Percentiles rank a stretch among this genome's conserved stretches.
These are phyloP conservation scores for Deilephila elpenor DNA, from an alignment of 2,888 invertebrate genomes.

Conservation along the genomic window DNA sequence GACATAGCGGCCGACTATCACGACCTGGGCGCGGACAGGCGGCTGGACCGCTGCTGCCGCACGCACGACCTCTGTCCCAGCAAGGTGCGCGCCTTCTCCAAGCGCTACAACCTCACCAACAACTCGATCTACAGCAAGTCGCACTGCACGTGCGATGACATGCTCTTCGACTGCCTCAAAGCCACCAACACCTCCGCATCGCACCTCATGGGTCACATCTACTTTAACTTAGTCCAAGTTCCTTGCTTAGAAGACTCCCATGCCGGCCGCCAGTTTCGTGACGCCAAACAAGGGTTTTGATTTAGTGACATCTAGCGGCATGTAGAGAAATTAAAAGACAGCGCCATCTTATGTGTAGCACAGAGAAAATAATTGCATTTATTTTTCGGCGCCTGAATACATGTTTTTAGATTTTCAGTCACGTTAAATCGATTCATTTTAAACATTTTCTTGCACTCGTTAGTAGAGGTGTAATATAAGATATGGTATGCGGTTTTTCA, in stretches of 20 bases:
- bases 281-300: conserved; percentile 82
- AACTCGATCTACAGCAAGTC: conserved; percentile 94
- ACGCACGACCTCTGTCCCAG: conserved; percentile 96
- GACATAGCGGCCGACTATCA: conserved; percentile 93
- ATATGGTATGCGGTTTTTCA: neutral
- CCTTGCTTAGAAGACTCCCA: conserved; percentile 87
- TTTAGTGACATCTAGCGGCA: conserved; percentile 67
- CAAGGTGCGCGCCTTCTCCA: conserved; percentile 88
- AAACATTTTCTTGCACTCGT: conserved; percentile 34
- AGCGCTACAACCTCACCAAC: conserved; percentile 93
- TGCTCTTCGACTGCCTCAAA: conserved; percentile 92
- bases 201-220: conserved; percentile 91
- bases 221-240: conserved; percentile 92
- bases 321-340: conserved; percentile 54
- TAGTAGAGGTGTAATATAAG: conserved; percentile 17
- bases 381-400: conserved; percentile 43
- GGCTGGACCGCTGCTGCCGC: conserved; percentile 93
- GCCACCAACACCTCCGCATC: conserved; percentile 89
- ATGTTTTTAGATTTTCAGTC: conserved; percentile 6
- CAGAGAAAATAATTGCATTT: conserved; percentile 51
- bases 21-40: conserved; percentile 90
- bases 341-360: conserved; percentile 74
- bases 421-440: conserved; percentile 41
- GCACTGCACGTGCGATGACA: conserved; percentile 94
- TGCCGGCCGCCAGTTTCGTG: conserved; percentile 74